Evolutionary conservation across 37 sponge, comb jelly and placozoan genomes (phyloP), one percentile per base, ranked within the genome.

Genomic region (Crambe crambe): DNA sequence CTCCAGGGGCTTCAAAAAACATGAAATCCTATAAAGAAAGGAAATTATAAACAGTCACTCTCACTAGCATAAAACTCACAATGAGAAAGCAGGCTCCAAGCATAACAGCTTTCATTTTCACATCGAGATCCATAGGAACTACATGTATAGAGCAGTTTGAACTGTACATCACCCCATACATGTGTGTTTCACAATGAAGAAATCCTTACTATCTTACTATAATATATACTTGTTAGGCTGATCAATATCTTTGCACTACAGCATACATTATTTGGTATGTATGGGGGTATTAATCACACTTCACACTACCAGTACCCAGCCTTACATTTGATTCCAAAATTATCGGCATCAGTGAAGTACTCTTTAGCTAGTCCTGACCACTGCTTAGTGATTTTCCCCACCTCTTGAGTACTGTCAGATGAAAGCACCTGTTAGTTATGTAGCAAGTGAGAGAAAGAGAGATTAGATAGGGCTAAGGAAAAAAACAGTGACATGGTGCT

Each of bases 121-220:
- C 92, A 83, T 94, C 95, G 65, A 97, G 63, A 56, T 97, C 97
- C 92, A 94, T 88, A 31, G 97, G 97, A 75, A 97, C 94, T 93
- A 70, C 40, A 65, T 21, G 51, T 47, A 12, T 47, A 47, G 51
- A 15, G n/a, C n/a, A n/a, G n/a, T n/a, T n/a, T n/a, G n/a, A n/a
- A n/a, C n/a, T n/a, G n/a, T n/a, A n/a, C n/a, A n/a, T n/a, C n/a
- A n/a, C n/a, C n/a, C n/a, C n/a, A n/a, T n/a, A n/a, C n/a, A n/a
- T n/a, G n/a, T n/a, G n/a, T n/a, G n/a, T n/a, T n/a, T n/a, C n/a
- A n/a, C n/a, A n/a, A n/a, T n/a, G n/a, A n/a, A n/a, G n/a, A n/a
- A n/a, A n/a, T n/a, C n/a, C n/a, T n/a, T n/a, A n/a, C n/a, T n/a
- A n/a, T n/a, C n/a, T n/a, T n/a, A n/a, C n/a, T n/a, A n/a, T n/a